phyloP scores from a whole-genome alignment of 2,888 invertebrate genomes.

The Plutella xylostella region DNA sequence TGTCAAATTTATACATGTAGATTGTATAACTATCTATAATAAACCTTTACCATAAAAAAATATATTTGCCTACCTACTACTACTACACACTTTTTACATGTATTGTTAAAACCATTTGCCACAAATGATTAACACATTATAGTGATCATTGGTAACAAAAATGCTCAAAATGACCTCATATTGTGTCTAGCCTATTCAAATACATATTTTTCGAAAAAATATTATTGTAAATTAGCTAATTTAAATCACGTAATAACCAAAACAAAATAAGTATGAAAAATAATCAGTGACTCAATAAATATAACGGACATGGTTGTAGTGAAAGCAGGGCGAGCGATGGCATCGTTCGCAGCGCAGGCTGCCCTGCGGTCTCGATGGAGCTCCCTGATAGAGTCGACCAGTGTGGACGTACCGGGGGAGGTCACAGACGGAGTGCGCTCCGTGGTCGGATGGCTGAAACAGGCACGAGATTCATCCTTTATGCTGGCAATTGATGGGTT shows the following conservation, averaged over 20 bases:
- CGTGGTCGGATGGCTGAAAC: constrained; percentile 86
- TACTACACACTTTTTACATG: too few species aligned
- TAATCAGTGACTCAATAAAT: too few species aligned
- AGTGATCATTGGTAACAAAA: too few species aligned
- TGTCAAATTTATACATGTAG: too few species aligned
- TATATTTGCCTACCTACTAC: too few species aligned
- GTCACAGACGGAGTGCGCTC: constrained; percentile 80
- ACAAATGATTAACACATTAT: too few species aligned
- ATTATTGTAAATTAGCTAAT: background rate
- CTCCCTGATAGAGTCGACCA: constrained; percentile 77
- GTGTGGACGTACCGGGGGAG: constrained; percentile 73
- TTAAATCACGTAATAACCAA: too few species aligned
- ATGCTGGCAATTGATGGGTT: background rate
- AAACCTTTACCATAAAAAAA: too few species aligned
- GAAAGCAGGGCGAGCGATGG: constrained; percentile 61
- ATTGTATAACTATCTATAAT: too few species aligned
- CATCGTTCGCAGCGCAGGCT: constrained; percentile 77
- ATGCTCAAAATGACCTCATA: too few species aligned
- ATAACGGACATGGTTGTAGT: constrained; percentile 45
- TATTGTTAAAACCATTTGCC: too few species aligned
- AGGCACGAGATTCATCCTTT: constrained; percentile 61
- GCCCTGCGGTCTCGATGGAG: constrained; percentile 80
- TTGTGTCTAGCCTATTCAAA: too few species aligned
- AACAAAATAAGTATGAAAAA: background rate
- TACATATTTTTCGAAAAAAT: background rate